phyloP scores from a whole-genome alignment of 2,797 vertebrate species.

The Oophaga sylvatica region DNA sequence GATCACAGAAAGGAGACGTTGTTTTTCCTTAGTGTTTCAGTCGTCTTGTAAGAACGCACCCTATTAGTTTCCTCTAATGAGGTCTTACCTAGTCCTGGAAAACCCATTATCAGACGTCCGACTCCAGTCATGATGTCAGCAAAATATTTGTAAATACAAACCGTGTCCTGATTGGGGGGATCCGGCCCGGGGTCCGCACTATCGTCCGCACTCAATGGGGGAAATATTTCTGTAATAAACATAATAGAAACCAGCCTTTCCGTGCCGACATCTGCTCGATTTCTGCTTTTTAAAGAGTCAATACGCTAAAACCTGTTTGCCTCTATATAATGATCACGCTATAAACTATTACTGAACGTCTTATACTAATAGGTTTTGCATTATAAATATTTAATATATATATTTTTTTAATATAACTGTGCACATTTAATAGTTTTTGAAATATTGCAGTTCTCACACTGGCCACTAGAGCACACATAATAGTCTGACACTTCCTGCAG shows the following conservation, averaged over 20 bases:
- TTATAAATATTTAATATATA: background rate
- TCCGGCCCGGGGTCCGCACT: background rate
- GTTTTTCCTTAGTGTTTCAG: background rate
- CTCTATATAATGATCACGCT: background rate
- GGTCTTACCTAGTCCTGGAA: slow-evolving; percentile 46
- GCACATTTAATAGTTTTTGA: background rate
- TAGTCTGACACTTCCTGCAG: background rate
- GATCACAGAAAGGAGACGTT: background rate
- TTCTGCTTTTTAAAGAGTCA: slow-evolving; percentile 1
- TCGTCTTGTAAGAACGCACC: slow-evolving; percentile 36
- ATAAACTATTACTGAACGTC: background rate
- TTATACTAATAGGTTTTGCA: background rate
- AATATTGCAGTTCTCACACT: background rate
- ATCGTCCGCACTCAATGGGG: background rate
- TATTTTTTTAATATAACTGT: background rate
- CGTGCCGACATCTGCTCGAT: slow-evolving; percentile 5
- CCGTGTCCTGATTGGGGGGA: slow-evolving; percentile 52
- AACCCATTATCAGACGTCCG: slow-evolving; percentile 49
- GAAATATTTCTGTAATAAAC: background rate
- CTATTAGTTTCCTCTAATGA: slow-evolving; percentile 41
- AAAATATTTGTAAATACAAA: slow-evolving; percentile 36
- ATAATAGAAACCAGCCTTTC: slow-evolving; percentile 19
- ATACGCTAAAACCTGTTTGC: background rate
- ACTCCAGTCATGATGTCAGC: slow-evolving; percentile 23
- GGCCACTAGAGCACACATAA: background rate